Percentiles rank a stretch among this genome's conserved stretches.
These are phyloP conservation scores for Nannobrachium achirus DNA, from an alignment of 2,113 vertebrate genomes.

Conservation along the genomic window DNA sequence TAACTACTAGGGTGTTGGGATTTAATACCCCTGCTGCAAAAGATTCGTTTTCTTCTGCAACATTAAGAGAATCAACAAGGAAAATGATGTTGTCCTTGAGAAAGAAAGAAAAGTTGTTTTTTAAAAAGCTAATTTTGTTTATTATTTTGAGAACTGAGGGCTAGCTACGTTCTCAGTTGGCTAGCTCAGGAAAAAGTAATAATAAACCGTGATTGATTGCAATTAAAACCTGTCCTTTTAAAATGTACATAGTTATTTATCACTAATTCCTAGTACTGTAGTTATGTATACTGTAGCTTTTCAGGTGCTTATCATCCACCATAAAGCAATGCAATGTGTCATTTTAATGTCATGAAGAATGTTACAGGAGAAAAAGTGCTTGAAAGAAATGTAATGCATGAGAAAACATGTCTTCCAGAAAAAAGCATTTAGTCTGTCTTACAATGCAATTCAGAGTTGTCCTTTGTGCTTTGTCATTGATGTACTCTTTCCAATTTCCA, in stretches of 20 bases:
- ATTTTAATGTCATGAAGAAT: constrained; percentile 46
- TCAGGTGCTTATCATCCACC: constrained; percentile 36
- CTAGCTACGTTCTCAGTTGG: constrained; percentile 44
- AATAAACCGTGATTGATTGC: constrained; percentile 60
- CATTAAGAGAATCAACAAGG: constrained; percentile 8
- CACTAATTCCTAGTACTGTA: constrained; percentile 72
- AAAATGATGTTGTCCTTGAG: constrained; percentile 4
- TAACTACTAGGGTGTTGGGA: constrained; percentile 16
- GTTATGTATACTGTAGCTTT: constrained; percentile 62
- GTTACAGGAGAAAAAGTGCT: constrained; percentile 60
- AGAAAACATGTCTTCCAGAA: constrained; percentile 70
- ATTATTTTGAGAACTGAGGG: constrained; percentile 27
- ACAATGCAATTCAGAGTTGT: constrained; percentile 12
- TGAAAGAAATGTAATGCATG: constrained; percentile 67
- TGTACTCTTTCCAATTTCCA: neutral
- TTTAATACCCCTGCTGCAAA: constrained; percentile 12
- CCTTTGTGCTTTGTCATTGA: constrained; percentile 19
- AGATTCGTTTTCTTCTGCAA: neutral
- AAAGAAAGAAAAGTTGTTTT: constrained; percentile 25
- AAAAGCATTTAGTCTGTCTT: constrained; percentile 2
- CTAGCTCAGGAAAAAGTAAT: constrained; percentile 21
- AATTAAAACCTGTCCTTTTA: constrained; percentile 52
- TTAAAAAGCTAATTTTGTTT: constrained; percentile 47
- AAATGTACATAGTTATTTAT: constrained; percentile 68
- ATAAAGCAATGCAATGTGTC: constrained; percentile 51